Base-by-base conservation (phyloP, 1,140 invertebrate genomes). In the Pollicipes pollicipes region DNA sequence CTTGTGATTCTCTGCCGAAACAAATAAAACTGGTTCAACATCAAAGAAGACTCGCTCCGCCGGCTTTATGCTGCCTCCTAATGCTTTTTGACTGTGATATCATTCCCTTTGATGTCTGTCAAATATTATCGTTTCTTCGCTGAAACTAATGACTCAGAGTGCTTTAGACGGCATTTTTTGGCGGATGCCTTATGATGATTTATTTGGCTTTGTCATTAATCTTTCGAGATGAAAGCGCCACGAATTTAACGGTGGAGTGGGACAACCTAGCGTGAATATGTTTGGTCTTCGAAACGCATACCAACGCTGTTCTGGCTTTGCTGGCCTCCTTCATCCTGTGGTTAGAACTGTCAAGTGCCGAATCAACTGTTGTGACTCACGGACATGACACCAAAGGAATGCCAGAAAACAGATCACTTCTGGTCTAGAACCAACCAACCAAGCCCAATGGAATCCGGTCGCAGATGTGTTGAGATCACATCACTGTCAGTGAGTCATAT, bases 191-290 rank as follows among this genome's bases (percentile, higher is more conserved):
- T 58, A 58, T 58, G 45, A 58, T 58, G 45, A 58, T 58, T 58
- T 58, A 58, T 58, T 58, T 58, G 45, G 45, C 45, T 58, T 58
- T 58, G 45, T 58, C 45, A 58, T 58, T 58, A 58, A 58, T 58
- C 45, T 58, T 58, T 58, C 21, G 45, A 21, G 45, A 58, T 58
- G 45, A 58, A 58, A 58, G 45, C 45, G 45, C 45, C 24, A 21
- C 45, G 45, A 58, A 58, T 58, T 58, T 58, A 58, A 58, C 45
- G 45, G 13, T 24, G 45, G 45, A 21, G 24, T 58, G 45, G 24
- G 45, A 58, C 45, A 10, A 21, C 13, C 45, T 58, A 21, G 45
- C 45, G 45, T 21, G 6, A 21, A 2, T 17, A 10, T 58, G 45
- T 58, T 58, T 58, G 24, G 45, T 17, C 24, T 58, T 58, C 6